phyloP scores from a whole-genome alignment of 2,113 vertebrate species.

The Gasterosteus nipponicus region DNA sequence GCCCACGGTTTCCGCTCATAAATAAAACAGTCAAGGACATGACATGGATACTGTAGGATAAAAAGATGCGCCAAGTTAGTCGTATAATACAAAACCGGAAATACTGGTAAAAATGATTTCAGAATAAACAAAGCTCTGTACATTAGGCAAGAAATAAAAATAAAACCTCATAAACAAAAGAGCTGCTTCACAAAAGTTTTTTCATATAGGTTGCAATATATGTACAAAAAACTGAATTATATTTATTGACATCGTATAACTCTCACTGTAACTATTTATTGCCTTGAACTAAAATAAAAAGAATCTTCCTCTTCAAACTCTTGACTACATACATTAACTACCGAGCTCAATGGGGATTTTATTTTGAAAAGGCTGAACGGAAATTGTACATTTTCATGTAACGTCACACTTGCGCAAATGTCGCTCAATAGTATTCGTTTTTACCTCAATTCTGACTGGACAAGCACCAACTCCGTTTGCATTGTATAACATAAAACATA shows the following conservation, averaged over 20 bases:
- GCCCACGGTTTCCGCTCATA: conserved; percentile 76
- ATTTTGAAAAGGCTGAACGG: conserved; percentile 53
- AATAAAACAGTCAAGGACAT: conserved; percentile 80
- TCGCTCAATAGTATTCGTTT: conserved; percentile 18
- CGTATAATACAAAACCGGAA: conserved; percentile 20
- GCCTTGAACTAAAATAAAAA: neutral
- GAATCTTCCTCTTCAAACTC: neutral
- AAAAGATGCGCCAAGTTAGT: neutral
- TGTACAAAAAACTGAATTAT: neutral
- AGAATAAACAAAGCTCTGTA: conserved; percentile 13
- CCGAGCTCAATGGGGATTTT: conserved; percentile 8
- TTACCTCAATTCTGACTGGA: conserved; percentile 1
- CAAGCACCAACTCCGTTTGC: too few relatives aligned
- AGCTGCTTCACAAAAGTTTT: neutral
- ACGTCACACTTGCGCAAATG: neutral
- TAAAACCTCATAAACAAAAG: neutral
- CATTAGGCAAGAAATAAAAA: neutral
- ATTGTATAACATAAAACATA: neutral
- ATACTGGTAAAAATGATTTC: fast-evolving
- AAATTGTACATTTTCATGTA: neutral
- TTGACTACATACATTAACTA: neutral
- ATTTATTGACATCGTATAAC: neutral
- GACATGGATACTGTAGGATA: conserved; percentile 53
- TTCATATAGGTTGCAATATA: neutral
- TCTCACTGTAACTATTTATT: neutral